Base-by-base conservation (phyloP, 30 jellyfish, hydroid and myxozoan species). In the Chironex yamaguchii region DNA sequence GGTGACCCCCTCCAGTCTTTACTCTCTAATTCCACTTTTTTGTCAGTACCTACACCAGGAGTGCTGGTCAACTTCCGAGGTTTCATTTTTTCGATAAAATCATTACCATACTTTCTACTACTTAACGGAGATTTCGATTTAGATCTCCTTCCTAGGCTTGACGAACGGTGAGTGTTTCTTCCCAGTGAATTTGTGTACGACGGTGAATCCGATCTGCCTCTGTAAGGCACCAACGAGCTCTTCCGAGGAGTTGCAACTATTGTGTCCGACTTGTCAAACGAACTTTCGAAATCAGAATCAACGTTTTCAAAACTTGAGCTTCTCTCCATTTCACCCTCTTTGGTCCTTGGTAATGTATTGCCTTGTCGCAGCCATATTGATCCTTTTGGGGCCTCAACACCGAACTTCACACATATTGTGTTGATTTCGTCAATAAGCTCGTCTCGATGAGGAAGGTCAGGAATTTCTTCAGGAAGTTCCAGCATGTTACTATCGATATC, bases 381-480 rank as follows among this genome's bases (percentile, higher is more conserved):
- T 14, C 99, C 99, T 69, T 95, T 79, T 25, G 95, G 96, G 0
- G 96, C 91, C 26, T 71, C 34, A 0, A 95, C 96, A 0, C 90
- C 91, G 50, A 62, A 95, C 71, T 89, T 85, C 3, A 88, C 70
- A 1, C 85, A 49, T 29, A 95, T 86, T 34, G 71, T 79, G 17
- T 86, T 62, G 0, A 95, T 81, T 63, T 95, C 99, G 34, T 73
- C 67, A 14, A 95, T 95, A 26, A 95, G 89, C 26, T 95, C 97
- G 6, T 81, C 90, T 6, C 99, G 85, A 27, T 96, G 96, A 9
- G 99, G 99, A 13, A 95, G 97, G 20, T 79, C 96, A 12, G 99
- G 97, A 1, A 95, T 86, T 49, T 95, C 99, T 48, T 81, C 95
- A 26, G 99, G 99, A 1, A 95, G 88, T 78, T 89, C 98, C 35